A percentile compares a stretch with the other conserved stretches of the same genome.
These are phyloP conservation scores for Catharus minimus DNA, from an alignment of 2,113 vertebrate genomes.

Conservation along the genomic window DNA sequence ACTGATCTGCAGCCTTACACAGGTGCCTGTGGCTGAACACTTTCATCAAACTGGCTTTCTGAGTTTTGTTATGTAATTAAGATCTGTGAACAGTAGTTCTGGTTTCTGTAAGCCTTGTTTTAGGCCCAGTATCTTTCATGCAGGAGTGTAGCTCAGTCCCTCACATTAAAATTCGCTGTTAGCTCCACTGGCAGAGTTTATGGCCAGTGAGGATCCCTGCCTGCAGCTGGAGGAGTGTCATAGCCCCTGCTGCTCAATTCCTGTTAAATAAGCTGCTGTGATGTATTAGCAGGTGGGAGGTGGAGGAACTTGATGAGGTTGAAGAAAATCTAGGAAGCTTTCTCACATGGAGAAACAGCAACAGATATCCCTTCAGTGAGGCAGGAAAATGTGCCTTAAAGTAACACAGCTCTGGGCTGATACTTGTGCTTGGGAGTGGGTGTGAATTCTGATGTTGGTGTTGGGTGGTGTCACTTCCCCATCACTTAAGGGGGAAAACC, in stretches of 20 bases:
- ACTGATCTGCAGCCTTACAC: fast-evolving
- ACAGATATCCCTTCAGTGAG: background rate
- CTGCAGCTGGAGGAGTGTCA: background rate
- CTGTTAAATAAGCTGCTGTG: background rate
- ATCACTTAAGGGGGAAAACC: fast-evolving
- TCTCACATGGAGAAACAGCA: background rate
- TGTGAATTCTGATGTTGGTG: background rate
- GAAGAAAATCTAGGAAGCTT: background rate
- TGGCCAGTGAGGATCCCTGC: background rate
- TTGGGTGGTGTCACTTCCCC: background rate
- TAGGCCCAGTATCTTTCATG: background rate
- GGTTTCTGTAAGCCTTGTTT: background rate
- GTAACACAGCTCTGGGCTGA: background rate
- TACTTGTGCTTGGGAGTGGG: background rate
- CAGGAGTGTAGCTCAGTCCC: background rate
- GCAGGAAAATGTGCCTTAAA: background rate
- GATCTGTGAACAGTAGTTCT: background rate
- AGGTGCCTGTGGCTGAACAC: background rate
- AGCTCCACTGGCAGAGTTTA: background rate
- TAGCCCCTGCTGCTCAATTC: background rate
- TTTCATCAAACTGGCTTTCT: background rate
- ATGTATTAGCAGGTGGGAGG: background rate
- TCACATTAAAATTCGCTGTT: background rate
- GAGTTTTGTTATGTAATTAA: background rate
- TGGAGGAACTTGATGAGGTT: background rate